Conservation (phyloP, 2,113 vertebrate species). For the Bucco capensis region DNA sequence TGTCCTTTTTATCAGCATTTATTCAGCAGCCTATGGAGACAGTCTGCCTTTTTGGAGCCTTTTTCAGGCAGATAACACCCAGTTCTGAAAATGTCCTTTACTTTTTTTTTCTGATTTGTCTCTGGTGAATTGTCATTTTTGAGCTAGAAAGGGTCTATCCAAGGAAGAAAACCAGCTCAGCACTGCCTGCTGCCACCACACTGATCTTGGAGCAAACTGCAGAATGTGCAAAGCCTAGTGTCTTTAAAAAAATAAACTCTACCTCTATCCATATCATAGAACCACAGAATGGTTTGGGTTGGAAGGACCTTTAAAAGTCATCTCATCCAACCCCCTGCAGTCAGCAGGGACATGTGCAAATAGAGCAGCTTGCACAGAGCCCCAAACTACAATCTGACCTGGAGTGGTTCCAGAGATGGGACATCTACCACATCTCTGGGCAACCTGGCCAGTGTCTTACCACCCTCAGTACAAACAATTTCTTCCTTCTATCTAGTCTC, state of each 20-base stretch:
- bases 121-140: slow-evolving; percentile 1
- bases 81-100: not conserved
- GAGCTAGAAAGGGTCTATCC: not conserved
- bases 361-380: too few species aligned
- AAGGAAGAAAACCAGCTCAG: not conserved
- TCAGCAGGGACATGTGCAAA: too few species aligned
- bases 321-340: too few species aligned
- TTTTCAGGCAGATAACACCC: slow-evolving; percentile 44
- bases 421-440: too few species aligned
- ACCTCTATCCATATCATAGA: not conserved
- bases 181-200: not conserved
- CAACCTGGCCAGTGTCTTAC: too few species aligned
- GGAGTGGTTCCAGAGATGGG: too few species aligned
- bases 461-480: too few species aligned
- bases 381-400: too few species aligned
- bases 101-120: not conserved
- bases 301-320: too few species aligned
- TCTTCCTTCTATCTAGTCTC: too few species aligned
- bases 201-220: not conserved
- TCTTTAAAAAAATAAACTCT: not conserved
- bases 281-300: too few species aligned
- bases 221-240: not conserved
- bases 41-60: slow-evolving; percentile 54
- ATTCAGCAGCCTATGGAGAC: slow-evolving; percentile 64
- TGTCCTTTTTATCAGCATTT: slow-evolving; percentile 70